Base-by-base conservation (phyloP, 2,797 vertebrate genomes). In the Sebastes hubbsi region DNA sequence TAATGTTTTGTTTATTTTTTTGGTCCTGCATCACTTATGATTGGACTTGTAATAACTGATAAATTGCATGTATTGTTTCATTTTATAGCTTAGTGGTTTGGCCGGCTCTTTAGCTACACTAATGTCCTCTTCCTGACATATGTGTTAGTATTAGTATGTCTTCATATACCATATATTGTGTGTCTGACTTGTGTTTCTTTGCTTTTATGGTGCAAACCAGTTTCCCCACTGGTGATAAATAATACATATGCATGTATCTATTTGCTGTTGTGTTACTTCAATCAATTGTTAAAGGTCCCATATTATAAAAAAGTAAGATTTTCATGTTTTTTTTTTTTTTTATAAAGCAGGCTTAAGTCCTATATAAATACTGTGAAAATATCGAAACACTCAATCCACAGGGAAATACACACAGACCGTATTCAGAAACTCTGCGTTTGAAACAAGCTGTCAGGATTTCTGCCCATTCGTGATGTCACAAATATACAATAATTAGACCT, bases 401-500 rank as follows among this genome's bases (percentile, higher is more conserved):
- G 38, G 38, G 38, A 42, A 42, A 14, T 42, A 0, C 38, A 42
- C 38, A 42, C 38, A 42, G 38, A 0, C 38, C 38, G 38, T 42
- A 16, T 1, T 42, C 38, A 14, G 38, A 42, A 42, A 42, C 14
- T 42, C 13, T 42, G 38, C 38, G 0, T 42, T 42, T 42, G 38
- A 42, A 42, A 42, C 38, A 42, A 0, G 38, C 38, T 42, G 38
- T 42, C 38, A 42, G 38, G 38, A 42, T 42, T 42, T 42, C 38
- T 42, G 38, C 38, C 38, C 13, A 42, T 42, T 42, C 0, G 5
- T 42, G 38, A 42, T 42, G 38, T 42, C 38, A 42, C 38, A 1
- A 42, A 42, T 42, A 42, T 42, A 42, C 14, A 42, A 42, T 42
- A 16, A 0, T 42, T 42, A 42, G 0, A 0, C 38, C 38, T 0